phyloP scores from a whole-genome alignment of 2,888 invertebrate genomes.

The Steinernema scapterisci region DNA sequence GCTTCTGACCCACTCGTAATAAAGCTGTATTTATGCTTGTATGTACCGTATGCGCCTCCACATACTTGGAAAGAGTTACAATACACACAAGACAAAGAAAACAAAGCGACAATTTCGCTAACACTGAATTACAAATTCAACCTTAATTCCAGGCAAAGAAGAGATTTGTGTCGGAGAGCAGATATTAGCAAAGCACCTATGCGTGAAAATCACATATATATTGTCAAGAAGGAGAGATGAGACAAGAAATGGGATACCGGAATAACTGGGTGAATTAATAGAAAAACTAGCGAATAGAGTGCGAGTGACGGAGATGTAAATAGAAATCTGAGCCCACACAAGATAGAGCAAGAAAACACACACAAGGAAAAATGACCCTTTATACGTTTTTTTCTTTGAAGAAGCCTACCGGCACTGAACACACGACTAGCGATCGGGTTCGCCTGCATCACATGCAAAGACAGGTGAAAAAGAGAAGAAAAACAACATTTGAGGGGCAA shows the following conservation, averaged over 20 bases:
- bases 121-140: not conserved
- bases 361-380: no score
- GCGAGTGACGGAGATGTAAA: not conserved
- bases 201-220: not conserved
- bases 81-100: not conserved
- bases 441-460: not conserved
- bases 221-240: not conserved
- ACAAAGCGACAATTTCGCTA: not conserved
- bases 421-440: not conserved
- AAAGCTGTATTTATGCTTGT: conserved; percentile 6
- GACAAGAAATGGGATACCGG: not conserved
- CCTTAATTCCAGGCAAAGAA: no score
- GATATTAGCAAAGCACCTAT: not conserved
- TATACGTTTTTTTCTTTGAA: not conserved
- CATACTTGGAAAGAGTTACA: not conserved
- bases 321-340: not conserved
- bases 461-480: no score
- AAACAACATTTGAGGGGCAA: no score
- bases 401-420: not conserved
- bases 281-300: not conserved
- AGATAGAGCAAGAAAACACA: not conserved
- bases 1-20: no score
- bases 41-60: not conserved
- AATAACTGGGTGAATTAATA: no score
- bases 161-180: not conserved